Percentiles rank a stretch among this genome's conserved stretches.
These are phyloP conservation scores for Ginglymostoma cirratum DNA, from an alignment of 2,113 vertebrate species.

Conservation along the genomic window DNA sequence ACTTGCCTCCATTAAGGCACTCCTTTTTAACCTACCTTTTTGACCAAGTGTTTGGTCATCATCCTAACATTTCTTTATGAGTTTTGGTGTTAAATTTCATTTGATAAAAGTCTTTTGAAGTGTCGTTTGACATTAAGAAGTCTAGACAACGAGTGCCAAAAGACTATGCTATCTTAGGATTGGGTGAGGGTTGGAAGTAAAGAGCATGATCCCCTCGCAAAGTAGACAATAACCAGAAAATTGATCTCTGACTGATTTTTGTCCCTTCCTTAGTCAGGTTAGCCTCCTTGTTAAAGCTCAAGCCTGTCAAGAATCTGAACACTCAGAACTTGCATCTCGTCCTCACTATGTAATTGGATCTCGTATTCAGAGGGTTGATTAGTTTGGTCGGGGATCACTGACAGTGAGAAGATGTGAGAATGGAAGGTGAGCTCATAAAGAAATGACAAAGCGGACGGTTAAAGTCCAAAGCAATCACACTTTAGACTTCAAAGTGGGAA, in stretches of 20 bases:
- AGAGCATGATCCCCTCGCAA: background rate
- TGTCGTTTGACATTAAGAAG: background rate
- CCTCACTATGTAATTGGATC: conserved; percentile 62
- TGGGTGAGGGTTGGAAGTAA: background rate
- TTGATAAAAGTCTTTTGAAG: background rate
- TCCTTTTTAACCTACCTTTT: background rate
- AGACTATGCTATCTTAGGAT: background rate
- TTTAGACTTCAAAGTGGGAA: conserved; percentile 58
- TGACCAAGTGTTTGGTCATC: background rate
- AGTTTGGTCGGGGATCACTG: conserved; percentile 70
- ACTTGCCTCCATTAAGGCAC: background rate
- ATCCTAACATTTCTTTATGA: background rate
- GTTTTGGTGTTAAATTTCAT: background rate
- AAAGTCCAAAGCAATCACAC: conserved; percentile 67
- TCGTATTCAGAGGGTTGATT: conserved; percentile 58
- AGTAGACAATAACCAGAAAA: background rate
- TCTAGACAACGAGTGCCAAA: background rate
- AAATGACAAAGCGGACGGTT: conserved; percentile 61
- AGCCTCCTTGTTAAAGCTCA: background rate
- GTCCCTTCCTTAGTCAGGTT: background rate
- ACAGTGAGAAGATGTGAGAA: conserved; percentile 59
- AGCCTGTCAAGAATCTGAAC: background rate
- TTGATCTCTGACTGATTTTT: background rate
- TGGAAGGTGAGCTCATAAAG: conserved; percentile 64
- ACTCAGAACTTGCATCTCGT: conserved; percentile 35